phyloP scores from a whole-genome alignment of 2,113 vertebrate genomes.

The Xerus inauris region DNA sequence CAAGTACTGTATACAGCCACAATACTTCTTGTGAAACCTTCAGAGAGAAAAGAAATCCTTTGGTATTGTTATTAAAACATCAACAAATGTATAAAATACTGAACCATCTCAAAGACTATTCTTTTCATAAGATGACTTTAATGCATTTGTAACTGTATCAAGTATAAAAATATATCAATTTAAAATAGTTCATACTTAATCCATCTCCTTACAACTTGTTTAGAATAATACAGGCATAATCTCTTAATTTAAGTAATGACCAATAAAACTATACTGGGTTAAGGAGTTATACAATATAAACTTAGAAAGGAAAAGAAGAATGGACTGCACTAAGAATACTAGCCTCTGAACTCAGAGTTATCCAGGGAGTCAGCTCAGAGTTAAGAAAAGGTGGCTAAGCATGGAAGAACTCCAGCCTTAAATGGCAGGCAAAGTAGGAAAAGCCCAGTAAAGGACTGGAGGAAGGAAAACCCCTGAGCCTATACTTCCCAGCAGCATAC shows the following conservation, averaged over 20 bases:
- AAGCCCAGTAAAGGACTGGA: background rate
- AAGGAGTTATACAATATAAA: background rate
- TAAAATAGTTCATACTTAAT: conserved; percentile 27
- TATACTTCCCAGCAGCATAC: background rate
- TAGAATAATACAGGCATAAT: background rate
- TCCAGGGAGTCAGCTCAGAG: background rate
- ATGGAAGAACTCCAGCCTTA: background rate
- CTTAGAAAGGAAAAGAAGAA: conserved; percentile 45
- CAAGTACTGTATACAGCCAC: conserved; percentile 97
- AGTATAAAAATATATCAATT: conserved; percentile 40
- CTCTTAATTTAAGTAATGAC: background rate
- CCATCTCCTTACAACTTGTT: background rate
- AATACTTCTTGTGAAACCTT: conserved; percentile 96
- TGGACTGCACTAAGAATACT: background rate
- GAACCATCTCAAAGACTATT: background rate
- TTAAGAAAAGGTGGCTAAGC: background rate
- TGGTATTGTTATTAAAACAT: conserved; percentile 38
- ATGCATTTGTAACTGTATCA: conserved; percentile 1
- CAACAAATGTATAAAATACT: conserved; percentile 1
- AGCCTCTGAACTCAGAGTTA: background rate
- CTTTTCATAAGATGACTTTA: conserved; percentile 24
- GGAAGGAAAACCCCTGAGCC: background rate
- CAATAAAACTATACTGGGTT: background rate
- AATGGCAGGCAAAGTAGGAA: background rate
- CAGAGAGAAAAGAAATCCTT: conserved; percentile 50